A percentile compares a stretch with the other conserved stretches of the same genome.
These are phyloP conservation scores for Unio delphinus DNA, from an alignment of 2,888 invertebrate species.

Conservation along the genomic window DNA sequence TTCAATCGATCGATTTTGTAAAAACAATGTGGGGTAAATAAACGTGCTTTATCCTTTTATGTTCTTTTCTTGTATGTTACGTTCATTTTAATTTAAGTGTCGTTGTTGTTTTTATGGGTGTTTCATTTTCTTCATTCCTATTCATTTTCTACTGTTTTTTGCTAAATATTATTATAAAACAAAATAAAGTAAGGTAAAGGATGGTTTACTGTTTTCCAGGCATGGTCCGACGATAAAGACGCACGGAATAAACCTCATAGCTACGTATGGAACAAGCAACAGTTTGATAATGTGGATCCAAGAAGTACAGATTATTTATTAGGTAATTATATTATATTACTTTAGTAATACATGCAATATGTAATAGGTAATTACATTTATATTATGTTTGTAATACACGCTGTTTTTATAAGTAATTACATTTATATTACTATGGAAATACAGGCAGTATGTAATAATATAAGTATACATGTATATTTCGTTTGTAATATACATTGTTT, in stretches of 20 bases:
- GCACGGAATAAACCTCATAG: constrained; percentile 51
- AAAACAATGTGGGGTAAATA: too few species aligned
- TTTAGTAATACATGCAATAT: not conserved
- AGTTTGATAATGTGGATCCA: constrained; percentile 77
- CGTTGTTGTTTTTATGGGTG: too few species aligned
- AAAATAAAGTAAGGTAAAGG: not conserved
- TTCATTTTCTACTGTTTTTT: too few species aligned
- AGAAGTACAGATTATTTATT: constrained; percentile 80
- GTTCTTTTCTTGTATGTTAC: not conserved
- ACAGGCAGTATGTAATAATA: too few species aligned
- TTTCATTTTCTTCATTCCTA: too few species aligned
- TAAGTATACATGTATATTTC: too few species aligned
- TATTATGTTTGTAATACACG: too few species aligned
- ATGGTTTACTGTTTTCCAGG: constrained; percentile 8
- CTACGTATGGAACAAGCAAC: constrained; percentile 78
- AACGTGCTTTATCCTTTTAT: too few species aligned
- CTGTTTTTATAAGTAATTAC: constrained; percentile 67
- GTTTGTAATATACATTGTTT: too few species aligned
- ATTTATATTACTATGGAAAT: too few species aligned
- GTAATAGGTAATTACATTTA: not conserved
- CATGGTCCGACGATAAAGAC: constrained; percentile 15
- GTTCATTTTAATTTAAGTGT: not conserved
- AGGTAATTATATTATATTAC: constrained; percentile 72
- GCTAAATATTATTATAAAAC: too few species aligned
- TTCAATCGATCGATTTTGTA: too few species aligned